Percentiles rank a stretch among this genome's conserved stretches.
phyloP scores from a whole-genome alignment of 2,113 vertebrate genomes.

The Mesoclemmys tuberculata region DNA sequence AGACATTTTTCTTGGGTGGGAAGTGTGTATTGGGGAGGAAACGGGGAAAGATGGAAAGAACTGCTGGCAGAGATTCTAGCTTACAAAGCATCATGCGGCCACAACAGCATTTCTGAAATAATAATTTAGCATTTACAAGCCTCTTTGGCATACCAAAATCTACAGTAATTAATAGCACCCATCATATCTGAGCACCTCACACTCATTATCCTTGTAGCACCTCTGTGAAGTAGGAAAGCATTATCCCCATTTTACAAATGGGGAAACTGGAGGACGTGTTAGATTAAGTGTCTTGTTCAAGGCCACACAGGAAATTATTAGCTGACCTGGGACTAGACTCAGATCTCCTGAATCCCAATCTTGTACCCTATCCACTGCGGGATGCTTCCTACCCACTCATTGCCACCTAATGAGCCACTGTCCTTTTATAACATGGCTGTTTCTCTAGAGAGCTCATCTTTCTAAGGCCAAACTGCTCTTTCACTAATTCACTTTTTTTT shows the following conservation, averaged over 20 bases:
- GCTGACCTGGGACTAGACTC: conserved; percentile 37
- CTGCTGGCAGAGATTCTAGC: background rate
- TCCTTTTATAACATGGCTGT: background rate
- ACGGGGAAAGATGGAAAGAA: background rate
- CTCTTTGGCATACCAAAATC: background rate
- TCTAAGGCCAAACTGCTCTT: background rate
- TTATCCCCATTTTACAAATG: conserved; percentile 43
- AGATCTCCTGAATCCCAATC: conserved; percentile 45
- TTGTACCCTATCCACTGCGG: conserved; percentile 11
- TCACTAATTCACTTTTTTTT: conserved; percentile 18
- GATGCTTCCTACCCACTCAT: conserved; percentile 30
- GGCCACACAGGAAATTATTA: conserved; percentile 58
- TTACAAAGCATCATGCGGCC: background rate
- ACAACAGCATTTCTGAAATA: conserved; percentile 4
- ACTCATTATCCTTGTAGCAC: background rate
- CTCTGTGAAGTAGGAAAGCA: background rate
- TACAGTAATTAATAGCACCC: background rate
- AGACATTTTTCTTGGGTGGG: background rate
- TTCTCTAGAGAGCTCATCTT: conserved; percentile 6
- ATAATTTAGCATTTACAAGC: background rate
- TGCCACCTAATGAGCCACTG: background rate
- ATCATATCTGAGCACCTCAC: background rate
- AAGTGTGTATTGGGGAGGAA: background rate
- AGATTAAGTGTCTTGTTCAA: conserved; percentile 52
- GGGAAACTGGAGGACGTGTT: conserved; percentile 2